Base-by-base conservation (phyloP, 1,140 invertebrate species). In the Caenorhabditis latens region DNA sequence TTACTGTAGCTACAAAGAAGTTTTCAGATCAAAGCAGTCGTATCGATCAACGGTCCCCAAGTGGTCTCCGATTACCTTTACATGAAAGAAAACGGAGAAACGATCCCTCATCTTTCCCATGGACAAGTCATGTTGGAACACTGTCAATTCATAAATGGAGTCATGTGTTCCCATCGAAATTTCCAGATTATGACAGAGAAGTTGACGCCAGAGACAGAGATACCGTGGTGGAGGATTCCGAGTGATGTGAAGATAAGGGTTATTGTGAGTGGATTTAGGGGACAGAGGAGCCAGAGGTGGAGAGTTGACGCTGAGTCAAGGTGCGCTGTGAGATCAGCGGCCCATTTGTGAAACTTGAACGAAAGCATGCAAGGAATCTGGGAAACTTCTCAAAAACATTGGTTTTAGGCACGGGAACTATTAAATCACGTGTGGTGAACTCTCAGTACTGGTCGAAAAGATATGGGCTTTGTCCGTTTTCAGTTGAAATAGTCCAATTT, bases 131-230 rank as follows among this genome's bases (percentile, higher is more conserved):
- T 42, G n/a, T 75, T 75, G 67, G 67, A 75, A 46, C 67, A 75
- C 43, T 75, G 67, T 46, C 67, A 75, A 48, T 93, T 93, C 86
- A 65, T 86, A 5, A 86, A 86, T 71, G 32, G 32, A 58, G 43
- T 86, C 16, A 14, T 86, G 32, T 63, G 71, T 55, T 83, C 84
- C 13, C 46, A 50, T 50, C 16, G 46, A 50, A 50, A 53, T 24
- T 79, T 79, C 14, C 43, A 79, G 24, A 50, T 50, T 21, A 50
- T 79, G 46, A 79, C 71, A 6, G 46, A 50, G 24, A 79, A 50
- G 24, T 79, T 71, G 48, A 75, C 46, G 19, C 63, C 63, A 42
- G 84, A 85, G 24, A 85, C 65, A 7, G 46, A 50, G 24, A 85
- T 85, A 57, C 84, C 84, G 9, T 85, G 63, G 63, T 21, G n/a